phyloP scores from a whole-genome alignment of 1,140 invertebrate species.

The Leptestheria dahalacensis region DNA sequence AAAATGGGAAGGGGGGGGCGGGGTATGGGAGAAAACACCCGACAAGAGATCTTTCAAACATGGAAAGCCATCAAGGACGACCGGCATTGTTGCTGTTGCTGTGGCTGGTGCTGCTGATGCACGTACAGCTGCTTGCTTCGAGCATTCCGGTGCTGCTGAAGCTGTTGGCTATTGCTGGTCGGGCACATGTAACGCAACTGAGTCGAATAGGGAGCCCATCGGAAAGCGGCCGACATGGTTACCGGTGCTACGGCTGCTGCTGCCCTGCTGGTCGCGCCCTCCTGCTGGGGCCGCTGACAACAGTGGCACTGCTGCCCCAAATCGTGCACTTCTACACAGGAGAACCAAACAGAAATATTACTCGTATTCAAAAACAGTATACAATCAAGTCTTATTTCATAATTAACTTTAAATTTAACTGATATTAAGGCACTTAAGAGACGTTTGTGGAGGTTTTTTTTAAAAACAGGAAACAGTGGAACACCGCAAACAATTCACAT shows the following conservation, averaged over 20 bases:
- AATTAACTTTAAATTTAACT: too few species aligned
- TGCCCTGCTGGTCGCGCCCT: neutral
- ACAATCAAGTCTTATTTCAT: too few species aligned
- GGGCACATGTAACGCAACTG: conserved; percentile 2
- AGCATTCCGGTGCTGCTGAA: neutral
- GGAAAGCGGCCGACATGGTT: neutral
- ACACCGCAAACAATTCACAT: neutral
- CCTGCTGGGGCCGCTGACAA: neutral
- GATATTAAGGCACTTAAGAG: too few species aligned
- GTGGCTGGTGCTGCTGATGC: neutral
- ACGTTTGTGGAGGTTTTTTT: neutral
- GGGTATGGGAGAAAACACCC: neutral
- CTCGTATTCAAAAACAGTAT: too few species aligned
- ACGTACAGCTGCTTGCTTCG: conserved; percentile 1
- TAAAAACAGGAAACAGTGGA: neutral
- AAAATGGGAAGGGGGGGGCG: too few species aligned
- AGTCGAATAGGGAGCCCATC: conserved; percentile 4
- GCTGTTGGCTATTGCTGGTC: neutral
- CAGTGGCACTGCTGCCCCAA: neutral
- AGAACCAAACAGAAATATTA: too few species aligned
- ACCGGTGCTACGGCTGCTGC: neutral
- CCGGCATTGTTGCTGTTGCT: neutral
- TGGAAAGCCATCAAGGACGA: conserved; percentile 5
- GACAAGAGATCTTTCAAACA: neutral
- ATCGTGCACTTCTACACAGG: neutral